A percentile compares a stretch with the other conserved stretches of the same genome.
These are phyloP conservation scores for Sander lucioperca DNA, from an alignment of 2,113 vertebrate species.

Conservation along the genomic window DNA sequence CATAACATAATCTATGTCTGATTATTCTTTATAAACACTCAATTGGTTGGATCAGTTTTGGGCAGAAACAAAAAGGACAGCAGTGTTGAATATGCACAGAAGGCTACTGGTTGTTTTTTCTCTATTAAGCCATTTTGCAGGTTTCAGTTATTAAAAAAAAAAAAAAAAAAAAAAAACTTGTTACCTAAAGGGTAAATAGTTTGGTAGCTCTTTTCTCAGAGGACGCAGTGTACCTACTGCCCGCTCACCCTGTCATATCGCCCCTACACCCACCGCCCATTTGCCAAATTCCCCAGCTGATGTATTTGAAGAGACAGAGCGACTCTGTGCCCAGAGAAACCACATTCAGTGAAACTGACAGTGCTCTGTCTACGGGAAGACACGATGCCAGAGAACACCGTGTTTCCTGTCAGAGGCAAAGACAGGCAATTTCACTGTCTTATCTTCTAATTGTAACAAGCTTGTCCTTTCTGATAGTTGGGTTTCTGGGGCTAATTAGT, in stretches of 20 bases:
- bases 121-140: conserved; percentile 23
- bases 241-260: conserved; percentile 38
- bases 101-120: conserved; percentile 2
- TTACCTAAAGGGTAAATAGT: conserved; percentile 52
- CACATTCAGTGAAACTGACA: conserved; percentile 57
- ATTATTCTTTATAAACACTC: not conserved
- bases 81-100: not conserved
- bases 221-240: conserved; percentile 60
- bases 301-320: conserved; percentile 74
- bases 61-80: not conserved
- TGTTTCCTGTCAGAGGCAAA: conserved; percentile 54
- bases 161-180: not conserved
- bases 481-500: conserved; percentile 53
- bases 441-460: conserved; percentile 64
- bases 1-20: not conserved
- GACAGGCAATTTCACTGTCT: conserved; percentile 53
- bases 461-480: conserved; percentile 48
- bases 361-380: conserved; percentile 41
- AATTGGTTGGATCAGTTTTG: not conserved
- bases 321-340: conserved; percentile 63
- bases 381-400: conserved; percentile 19
- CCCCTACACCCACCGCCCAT: conserved; percentile 61
- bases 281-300: conserved; percentile 73
- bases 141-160: conserved; percentile 9
- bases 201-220: conserved; percentile 40